phyloP scores from a whole-genome alignment of 2,888 invertebrate species.

The Troides helena region DNA sequence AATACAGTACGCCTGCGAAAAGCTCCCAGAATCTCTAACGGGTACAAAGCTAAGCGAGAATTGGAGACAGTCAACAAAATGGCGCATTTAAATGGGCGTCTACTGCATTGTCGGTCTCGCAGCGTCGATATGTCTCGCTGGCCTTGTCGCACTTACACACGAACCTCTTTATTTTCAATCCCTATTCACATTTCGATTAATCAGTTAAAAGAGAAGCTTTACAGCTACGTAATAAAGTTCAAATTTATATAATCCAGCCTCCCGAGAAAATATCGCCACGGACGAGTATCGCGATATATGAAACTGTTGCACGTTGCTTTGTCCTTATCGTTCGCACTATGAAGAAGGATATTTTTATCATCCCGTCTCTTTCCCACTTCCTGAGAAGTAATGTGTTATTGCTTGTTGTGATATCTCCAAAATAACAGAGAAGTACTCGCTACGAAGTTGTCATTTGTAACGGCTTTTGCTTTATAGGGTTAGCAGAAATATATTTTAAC shows the following conservation, averaged over 20 bases:
- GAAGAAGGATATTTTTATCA: slow-evolving; percentile 60
- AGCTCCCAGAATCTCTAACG: slow-evolving; percentile 57
- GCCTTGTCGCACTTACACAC: slow-evolving; percentile 58
- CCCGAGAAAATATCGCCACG: slow-evolving; percentile 41
- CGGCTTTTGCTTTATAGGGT: slow-evolving; percentile 66
- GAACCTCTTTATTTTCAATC: slow-evolving; percentile 64
- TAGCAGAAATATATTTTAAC: slow-evolving; percentile 45
- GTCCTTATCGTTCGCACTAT: slow-evolving; percentile 53
- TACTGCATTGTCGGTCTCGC: slow-evolving; percentile 68
- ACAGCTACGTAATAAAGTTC: slow-evolving; percentile 31
- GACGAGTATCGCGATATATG: slow-evolving; percentile 54
- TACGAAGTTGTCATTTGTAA: slow-evolving; percentile 80
- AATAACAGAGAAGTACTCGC: slow-evolving; percentile 81
- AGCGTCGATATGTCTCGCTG: slow-evolving; percentile 47
- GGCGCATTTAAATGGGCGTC: slow-evolving; percentile 81
- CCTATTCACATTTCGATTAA: slow-evolving; percentile 48
- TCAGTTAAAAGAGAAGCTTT: slow-evolving; percentile 44
- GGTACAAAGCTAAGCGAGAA: slow-evolving; percentile 58
- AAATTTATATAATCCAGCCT: background rate
- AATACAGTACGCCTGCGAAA: slow-evolving; percentile 73
- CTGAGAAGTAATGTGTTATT: slow-evolving; percentile 79
- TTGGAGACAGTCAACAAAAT: slow-evolving; percentile 77
- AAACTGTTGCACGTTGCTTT: slow-evolving; percentile 66
- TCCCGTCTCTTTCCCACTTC: slow-evolving; percentile 63
- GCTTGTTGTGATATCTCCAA: slow-evolving; percentile 81